Evolutionary conservation across 2,113 vertebrate genomes (phyloP).

Genomic region (Progne subis): DNA sequence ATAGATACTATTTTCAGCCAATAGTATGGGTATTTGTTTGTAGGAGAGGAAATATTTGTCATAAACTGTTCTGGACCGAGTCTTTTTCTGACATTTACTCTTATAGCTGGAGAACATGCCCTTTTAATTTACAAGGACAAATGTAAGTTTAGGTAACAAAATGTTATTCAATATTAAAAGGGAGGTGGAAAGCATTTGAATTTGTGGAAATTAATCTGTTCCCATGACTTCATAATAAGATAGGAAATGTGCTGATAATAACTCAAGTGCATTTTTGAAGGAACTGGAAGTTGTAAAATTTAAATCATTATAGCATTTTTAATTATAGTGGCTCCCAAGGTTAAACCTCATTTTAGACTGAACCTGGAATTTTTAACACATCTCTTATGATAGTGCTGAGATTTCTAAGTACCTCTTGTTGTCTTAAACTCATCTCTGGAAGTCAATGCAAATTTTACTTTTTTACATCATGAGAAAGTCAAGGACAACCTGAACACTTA

Average conservation of each 20-base stretch:
- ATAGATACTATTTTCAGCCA: neutral
- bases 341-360: conserved; percentile 13
- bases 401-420: neutral
- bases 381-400: neutral
- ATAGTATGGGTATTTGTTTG: neutral
- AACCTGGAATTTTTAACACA: neutral
- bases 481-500: neutral
- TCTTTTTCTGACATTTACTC: neutral
- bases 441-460: neutral
- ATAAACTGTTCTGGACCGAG: neutral
- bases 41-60: neutral
- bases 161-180: neutral
- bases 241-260: conserved; percentile 24
- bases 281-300: conserved; percentile 17
- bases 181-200: neutral
- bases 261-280: conserved; percentile 8
- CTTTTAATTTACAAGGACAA: neutral
- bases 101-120: neutral
- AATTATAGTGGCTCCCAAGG: neutral
- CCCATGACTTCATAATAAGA: conserved; percentile 12
- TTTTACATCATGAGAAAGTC: neutral
- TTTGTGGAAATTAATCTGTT: conserved; percentile 35
- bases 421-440: neutral
- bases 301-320: conserved; percentile 5
- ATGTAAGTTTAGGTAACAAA: neutral